Evolutionary conservation across 2,888 invertebrate genomes (phyloP), one percentile per base, ranked within the genome.

Genomic region (Callyntrura sp.): DNA sequence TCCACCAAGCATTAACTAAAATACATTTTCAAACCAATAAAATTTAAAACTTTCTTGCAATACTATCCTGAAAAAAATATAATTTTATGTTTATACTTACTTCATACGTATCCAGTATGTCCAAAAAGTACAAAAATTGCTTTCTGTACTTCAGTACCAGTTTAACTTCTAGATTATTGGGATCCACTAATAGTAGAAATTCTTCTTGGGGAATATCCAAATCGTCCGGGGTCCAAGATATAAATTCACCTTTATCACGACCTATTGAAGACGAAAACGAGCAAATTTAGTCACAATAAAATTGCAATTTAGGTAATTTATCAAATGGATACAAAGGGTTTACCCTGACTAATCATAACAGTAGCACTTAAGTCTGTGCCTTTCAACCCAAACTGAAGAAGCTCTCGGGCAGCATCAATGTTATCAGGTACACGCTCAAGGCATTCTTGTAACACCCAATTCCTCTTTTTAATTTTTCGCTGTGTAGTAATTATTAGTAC

Each of bases 381-480:
- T 90, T 95, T 94, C 3, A 97, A 95, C 0, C 97, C 97, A 94
- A 97, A 97, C 93, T 96, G 95, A n/a, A 97, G 95, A 48, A 97
- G 95, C 93, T 96, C 96, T 90, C 96, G 95, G 62, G 97, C 96
- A n/a, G 97, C 97, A 91, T 96, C 96, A 89, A 97, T 94, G 62
- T 96, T 96, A 93, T 97, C 96, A 0, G 97, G 97, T 90, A 97
- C 96, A 82, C 97, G 94, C 94, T 97, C 96, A 92, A 97, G 95
- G 94, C 97, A 97, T 94, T 97, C 97, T 94, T 97, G 96, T n/a
- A 97, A 95, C 62, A 97, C 97, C 97, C 97, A 97, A 45, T 96
- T 96, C 94, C 96, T 95, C 94, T 97, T 97, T 0, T 96, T 96
- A 81, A 97, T 96, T 95, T 97, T 97, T 92, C 96, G 96, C 96